phyloP scores from a whole-genome alignment of 2,888 invertebrate species.

The Lasioglossum zephyrum region DNA sequence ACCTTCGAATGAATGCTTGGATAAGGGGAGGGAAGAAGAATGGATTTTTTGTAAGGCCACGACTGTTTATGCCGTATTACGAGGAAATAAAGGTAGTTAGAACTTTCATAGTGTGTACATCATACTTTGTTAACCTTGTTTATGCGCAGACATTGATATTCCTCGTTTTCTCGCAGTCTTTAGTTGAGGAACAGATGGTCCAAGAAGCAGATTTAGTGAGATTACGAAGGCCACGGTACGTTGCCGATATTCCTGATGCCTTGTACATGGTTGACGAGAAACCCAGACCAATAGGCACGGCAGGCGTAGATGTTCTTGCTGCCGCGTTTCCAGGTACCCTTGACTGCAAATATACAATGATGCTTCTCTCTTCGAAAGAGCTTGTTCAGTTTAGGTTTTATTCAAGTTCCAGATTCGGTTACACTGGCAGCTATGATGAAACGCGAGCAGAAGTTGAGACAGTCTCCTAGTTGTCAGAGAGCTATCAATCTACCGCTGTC shows the following conservation, averaged over 20 bases:
- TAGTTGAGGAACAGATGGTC: slow-evolving; percentile 93
- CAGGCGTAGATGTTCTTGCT: slow-evolving; percentile 88
- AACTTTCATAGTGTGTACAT: neutral
- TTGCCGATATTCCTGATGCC: slow-evolving; percentile 95
- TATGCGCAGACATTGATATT: neutral
- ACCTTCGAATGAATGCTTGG: slow-evolving; percentile 91
- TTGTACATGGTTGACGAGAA: slow-evolving; percentile 93
- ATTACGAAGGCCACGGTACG: slow-evolving; percentile 89
- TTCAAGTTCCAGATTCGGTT: slow-evolving; percentile 90
- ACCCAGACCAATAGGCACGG: slow-evolving; percentile 85
- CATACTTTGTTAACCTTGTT: neutral
- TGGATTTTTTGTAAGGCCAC: slow-evolving; percentile 92
- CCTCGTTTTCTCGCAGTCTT: slow-evolving; percentile 84
- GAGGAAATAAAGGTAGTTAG: slow-evolving; percentile 94
- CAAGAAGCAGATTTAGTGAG: slow-evolving; percentile 91
- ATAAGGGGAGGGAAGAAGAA: slow-evolving; percentile 90
- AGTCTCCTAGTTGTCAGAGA: slow-evolving; percentile 91
- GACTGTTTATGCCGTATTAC: slow-evolving; percentile 97
- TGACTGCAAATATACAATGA: slow-evolving; percentile 22
- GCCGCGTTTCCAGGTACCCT: slow-evolving; percentile 87
- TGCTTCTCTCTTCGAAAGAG: neutral
- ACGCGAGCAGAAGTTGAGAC: slow-evolving; percentile 93
- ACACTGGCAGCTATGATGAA: slow-evolving; percentile 92
- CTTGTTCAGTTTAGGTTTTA: slow-evolving; percentile 8
- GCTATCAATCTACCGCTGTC: slow-evolving; percentile 91